Evolutionary conservation across 2,113 vertebrate genomes (phyloP), one percentile per base, ranked within the genome.

Genomic region (Serinus canaria): DNA sequence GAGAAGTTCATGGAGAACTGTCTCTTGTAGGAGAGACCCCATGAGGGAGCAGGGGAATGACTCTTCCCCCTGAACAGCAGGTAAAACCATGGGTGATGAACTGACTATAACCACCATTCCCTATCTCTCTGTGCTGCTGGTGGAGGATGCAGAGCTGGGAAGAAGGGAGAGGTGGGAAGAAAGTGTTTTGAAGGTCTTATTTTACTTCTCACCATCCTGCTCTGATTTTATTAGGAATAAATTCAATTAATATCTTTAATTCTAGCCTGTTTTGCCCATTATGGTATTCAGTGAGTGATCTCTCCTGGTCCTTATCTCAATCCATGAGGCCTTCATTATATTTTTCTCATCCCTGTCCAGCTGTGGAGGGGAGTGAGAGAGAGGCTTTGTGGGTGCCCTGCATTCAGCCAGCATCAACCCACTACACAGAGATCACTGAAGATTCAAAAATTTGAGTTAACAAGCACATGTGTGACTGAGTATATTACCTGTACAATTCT

Each of bases 261-360:
- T 53, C 23, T 37, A 53, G 33, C 12, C 55, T 69, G 27, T 52
- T 87, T 53, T 68, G 37, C 23, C 19, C 33, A 62, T 23, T 28
- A 46, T 13, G 4, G 15, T 46, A 46, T 46, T 69, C 0, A 0
- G 11, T 39, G 18, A 60, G 28, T 27, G 10, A 78, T 77, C 12
- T 52, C 33, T 68, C 27, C 18, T 15, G 27, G 27, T 53, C 28
- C 46, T 53, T 16, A 43, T 25, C 25, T 25, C 52, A 87, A 46
- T 10, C 7, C 28, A 69, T 15, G 15, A 53, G 39, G 23, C 28
- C 8, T 28, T 53, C 0, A 0, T 20, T 69, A 3, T 15, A 53
- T 33, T 39, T 27, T 78, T 44, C 37, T 77, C 53, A 52, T 60
- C 33, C 33, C 73, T 53, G 9, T 52, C 30, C 44, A 70, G 23